Evolutionary conservation across 2,797 vertebrate genomes (phyloP).

Genomic region (Hephaestus fuliginosus): DNA sequence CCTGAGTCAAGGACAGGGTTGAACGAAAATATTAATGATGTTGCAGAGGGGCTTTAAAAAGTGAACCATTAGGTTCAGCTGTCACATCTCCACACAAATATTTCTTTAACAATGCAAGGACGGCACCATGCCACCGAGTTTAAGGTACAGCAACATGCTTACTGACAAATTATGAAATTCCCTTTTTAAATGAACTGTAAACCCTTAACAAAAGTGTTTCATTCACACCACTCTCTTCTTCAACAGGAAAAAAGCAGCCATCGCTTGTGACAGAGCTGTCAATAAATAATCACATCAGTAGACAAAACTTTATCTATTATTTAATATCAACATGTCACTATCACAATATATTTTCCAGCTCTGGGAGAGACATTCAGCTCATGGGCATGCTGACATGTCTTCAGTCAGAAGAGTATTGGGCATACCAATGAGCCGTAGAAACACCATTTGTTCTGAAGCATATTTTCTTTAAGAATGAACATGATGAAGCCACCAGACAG

Average conservation of each 20-base stretch:
- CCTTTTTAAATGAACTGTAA: not conserved
- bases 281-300: slow-evolving; percentile 31
- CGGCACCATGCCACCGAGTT: not conserved
- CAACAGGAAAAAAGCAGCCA: not conserved
- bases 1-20: not conserved
- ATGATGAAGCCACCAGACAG: slow-evolving; percentile 60
- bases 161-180: not conserved
- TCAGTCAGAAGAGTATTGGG: slow-evolving; percentile 12
- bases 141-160: not conserved
- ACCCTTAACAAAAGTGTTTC: not conserved
- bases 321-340: slow-evolving; percentile 15
- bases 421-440: slow-evolving; percentile 25
- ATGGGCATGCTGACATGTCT: slow-evolving; percentile 17
- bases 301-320: slow-evolving; percentile 26
- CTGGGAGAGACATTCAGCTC: slow-evolving; percentile 23
- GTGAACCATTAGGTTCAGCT: not conserved
- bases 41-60: not conserved
- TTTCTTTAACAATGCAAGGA: not conserved
- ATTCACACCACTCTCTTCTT: not conserved
- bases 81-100: not conserved
- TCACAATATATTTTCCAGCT: slow-evolving; percentile 27
- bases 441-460: slow-evolving; percentile 38
- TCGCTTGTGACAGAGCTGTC: slow-evolving; percentile 23
- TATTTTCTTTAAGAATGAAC: slow-evolving; percentile 57
- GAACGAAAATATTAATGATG: not conserved